Conservation (phyloP, 2,888 invertebrate species). For the Hermaeophaga mercurialis region DNA sequence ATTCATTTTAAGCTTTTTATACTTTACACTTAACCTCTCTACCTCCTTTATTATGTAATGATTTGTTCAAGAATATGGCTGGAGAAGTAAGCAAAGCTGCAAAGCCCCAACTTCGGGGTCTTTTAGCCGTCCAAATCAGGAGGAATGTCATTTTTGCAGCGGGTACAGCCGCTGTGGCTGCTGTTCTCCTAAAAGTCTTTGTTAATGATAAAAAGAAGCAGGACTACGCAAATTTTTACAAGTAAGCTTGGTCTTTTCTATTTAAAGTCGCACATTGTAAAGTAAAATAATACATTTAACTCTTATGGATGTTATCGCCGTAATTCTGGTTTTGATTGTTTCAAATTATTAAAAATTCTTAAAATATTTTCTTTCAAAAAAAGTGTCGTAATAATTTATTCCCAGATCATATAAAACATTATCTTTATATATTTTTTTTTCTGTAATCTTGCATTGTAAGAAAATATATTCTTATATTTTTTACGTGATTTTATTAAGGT, state of each 20-base stretch:
- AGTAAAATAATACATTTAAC: not conserved
- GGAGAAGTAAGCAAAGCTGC: slow-evolving; percentile 37
- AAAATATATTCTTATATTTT: no score
- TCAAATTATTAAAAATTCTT: not conserved
- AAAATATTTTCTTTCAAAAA: no score
- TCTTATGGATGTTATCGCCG: not conserved
- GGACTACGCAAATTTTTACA: slow-evolving; percentile 76
- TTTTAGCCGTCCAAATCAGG: slow-evolving; percentile 69
- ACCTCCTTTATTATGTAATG: slow-evolving; percentile 9
- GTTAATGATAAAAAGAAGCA: slow-evolving; percentile 63
- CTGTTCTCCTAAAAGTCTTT: slow-evolving; percentile 58
- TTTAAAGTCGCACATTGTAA: no score
- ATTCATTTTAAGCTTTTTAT: no score
- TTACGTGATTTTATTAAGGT: no score
- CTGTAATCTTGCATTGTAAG: no score
- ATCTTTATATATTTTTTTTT: no score
- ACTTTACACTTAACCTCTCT: no score
- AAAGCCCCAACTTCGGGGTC: slow-evolving; percentile 71
- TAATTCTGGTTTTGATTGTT: not conserved
- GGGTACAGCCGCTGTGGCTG: slow-evolving; percentile 53
- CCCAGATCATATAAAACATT: no score
- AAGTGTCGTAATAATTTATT: no score
- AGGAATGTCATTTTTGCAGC: slow-evolving; percentile 62
- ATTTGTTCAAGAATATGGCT: slow-evolving; percentile 33
- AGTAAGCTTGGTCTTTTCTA: slow-evolving; percentile 69